Conservation (phyloP, 2,888 invertebrate genomes). For the Pteria penguin region DNA sequence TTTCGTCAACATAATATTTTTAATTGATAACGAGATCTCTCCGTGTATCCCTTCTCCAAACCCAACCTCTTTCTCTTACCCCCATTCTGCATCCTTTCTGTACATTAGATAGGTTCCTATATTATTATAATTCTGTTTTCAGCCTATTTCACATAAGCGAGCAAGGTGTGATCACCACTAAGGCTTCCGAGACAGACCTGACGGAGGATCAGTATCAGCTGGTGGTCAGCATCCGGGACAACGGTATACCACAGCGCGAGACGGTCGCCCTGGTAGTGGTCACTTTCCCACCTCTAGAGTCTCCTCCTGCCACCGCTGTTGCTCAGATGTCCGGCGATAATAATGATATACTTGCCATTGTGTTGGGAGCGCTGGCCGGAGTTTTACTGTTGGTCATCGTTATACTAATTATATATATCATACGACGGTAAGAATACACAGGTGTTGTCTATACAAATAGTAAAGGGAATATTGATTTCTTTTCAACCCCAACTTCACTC, state of each 20-base stretch:
- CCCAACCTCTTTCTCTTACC: too few relatives aligned
- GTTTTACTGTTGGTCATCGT: slow-evolving; percentile 57
- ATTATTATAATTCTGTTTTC: too few relatives aligned
- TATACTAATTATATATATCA: slow-evolving; percentile 58
- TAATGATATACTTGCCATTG: slow-evolving; percentile 50
- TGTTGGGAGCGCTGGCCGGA: slow-evolving; percentile 55
- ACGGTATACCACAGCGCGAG: slow-evolving; percentile 60
- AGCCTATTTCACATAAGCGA: slow-evolving; percentile 65
- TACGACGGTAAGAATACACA: slow-evolving; percentile 53
- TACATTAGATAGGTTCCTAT: too few relatives aligned
- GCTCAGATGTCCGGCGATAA: slow-evolving; percentile 13
- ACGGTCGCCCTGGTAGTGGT: slow-evolving; percentile 55
- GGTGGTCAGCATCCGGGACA: slow-evolving; percentile 60
- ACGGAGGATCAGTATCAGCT: slow-evolving; percentile 52
- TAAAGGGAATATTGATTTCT: background rate
- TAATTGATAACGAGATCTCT: too few relatives aligned
- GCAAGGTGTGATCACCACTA: slow-evolving; percentile 57
- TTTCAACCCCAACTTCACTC: too few relatives aligned
- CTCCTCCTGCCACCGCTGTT: background rate
- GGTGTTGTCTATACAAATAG: background rate
- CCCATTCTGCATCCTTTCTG: too few relatives aligned
- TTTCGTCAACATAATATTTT: too few relatives aligned
- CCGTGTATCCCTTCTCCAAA: too few relatives aligned
- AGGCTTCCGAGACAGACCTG: slow-evolving; percentile 47
- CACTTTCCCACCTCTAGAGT: slow-evolving; percentile 55